Base-by-base conservation (phyloP, 2,113 vertebrate genomes). In the Oncorhynchus nerka region DNA sequence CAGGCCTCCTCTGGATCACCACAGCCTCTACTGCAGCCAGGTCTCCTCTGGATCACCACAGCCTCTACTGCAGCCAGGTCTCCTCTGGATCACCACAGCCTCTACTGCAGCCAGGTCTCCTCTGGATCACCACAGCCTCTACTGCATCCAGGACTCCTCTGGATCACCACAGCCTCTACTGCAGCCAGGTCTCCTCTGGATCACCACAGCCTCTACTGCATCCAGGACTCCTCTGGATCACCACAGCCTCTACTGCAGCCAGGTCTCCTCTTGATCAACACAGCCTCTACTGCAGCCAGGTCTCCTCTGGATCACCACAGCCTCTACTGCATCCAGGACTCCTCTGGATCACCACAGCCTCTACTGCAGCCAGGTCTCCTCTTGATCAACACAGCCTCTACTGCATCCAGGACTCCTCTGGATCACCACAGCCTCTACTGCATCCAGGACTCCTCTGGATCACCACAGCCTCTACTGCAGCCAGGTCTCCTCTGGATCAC, bases 361-460 rank as follows among this genome's bases (percentile, higher is more conserved):
- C 26, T 26, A 26, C 26, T 26, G 26, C 26, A 26, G 26, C 26
- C 26, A 26, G 26, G 26, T 26, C 26, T 26, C 26, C 26, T 26
- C 26, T 26, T 1, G 26, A 26, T 26, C 78, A 95, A 95, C 96
- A 9, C 92, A 30, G 20, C 68, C 28, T 28, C 28, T 28, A 28
- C 26, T 26, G 26, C 26, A 26, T 1, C 26, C 26, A 26, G 26
- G 26, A 1, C 26, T 26, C 26, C 26, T 26, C 26, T 26, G 26
- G 26, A 26, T 26, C 78, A 95, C 95, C 96, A 9, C 92, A 30
- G 20, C 68, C 28, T 28, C 28, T 28, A 28, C 26, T 26, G 26
- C 26, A 26, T 1, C 26, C 26, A 26, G 26, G 26, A 1, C 1
- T 26, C 26, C 26, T 26, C 26, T 26, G 26, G 26, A 26, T 1